Conservation (phyloP, 2,797 vertebrate genomes). For the Dallia pectoralis region DNA sequence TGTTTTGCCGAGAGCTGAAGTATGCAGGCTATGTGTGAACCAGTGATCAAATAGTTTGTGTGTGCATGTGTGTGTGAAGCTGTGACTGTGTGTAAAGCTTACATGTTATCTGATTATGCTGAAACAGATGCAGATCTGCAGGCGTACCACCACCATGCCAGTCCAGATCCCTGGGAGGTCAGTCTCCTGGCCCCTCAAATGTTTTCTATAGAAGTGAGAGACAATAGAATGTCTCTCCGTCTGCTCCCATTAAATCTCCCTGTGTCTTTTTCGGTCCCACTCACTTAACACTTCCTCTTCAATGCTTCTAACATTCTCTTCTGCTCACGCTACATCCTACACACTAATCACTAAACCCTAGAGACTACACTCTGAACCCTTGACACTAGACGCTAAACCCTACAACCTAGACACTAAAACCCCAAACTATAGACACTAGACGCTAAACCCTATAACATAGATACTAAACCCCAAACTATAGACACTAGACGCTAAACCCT, state of each 20-base stretch:
- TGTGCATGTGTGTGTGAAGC: background rate
- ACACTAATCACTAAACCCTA: too few species aligned
- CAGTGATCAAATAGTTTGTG: too few species aligned
- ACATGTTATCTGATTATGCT: background rate
- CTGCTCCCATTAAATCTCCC: background rate
- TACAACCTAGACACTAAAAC: too few species aligned
- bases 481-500: too few species aligned
- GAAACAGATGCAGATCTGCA: slow-evolving; percentile 6
- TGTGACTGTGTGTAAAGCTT: background rate
- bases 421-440: too few species aligned
- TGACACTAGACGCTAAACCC: too few species aligned
- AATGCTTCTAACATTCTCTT: background rate
- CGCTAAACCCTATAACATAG: too few species aligned
- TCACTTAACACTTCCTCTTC: background rate
- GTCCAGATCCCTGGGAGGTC: background rate
- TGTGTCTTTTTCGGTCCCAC: background rate
- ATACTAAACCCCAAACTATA: too few species aligned
- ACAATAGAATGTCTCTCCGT: background rate
- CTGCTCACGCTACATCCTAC: too few species aligned
- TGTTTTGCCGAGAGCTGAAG: background rate
- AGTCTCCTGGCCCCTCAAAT: background rate
- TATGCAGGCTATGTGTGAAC: background rate
- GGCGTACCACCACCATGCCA: background rate
- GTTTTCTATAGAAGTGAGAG: background rate
- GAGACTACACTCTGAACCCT: too few species aligned